Base-by-base conservation (phyloP, 2,888 invertebrate species). In the Eledona agricola region DNA sequence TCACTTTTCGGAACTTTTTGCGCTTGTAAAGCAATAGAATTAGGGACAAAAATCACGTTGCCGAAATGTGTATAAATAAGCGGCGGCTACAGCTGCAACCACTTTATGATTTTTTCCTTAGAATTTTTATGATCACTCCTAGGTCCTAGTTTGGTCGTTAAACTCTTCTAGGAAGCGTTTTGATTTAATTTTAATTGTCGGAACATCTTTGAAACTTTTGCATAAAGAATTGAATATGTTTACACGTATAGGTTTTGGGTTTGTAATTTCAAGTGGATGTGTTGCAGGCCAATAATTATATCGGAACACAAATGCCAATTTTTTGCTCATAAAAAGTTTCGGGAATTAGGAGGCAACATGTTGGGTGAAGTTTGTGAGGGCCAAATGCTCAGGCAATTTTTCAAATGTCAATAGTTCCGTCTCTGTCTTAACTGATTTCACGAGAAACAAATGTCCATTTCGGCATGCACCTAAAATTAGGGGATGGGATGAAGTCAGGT, bases 401-500 rank as follows among this genome's bases (percentile, higher is more conserved):
- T 54, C 54, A 54, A 31, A 54, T 54, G 54, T 54, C 54, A 53
- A 53, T 46, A 49, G 20, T 28, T 20, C 54, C 19, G 22, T 53
- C 54, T 49, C 49, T 49, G 17, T 28, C 28, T 45, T 26, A 38
- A n/a, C n/a, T n/a, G n/a, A 46, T 52, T 52, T 25, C 40, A n/a
- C 17, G 34, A 43, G 47, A 42, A 53, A 53, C 53, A 53, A 53
- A 53, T 53, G 53, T 47, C 52, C 53, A 53, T 53, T 53, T 53
- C 42, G 34, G 40, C 53, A 40, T 53, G 47, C 52, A 53, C 53
- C 26, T 53, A 31, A 51, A 51, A 53, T 53, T 53, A 46, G 28
- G 46, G 46, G 46, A 28, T 43, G 34, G 12, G 19, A 25, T 12
- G 15, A 35, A 43, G 34, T 19, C 51, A 2, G 16, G 19, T 45